These are phyloP conservation scores for Ypsolopha sequella DNA, from an alignment of 2,888 invertebrate genomes.

Conservation along the genomic window DNA sequence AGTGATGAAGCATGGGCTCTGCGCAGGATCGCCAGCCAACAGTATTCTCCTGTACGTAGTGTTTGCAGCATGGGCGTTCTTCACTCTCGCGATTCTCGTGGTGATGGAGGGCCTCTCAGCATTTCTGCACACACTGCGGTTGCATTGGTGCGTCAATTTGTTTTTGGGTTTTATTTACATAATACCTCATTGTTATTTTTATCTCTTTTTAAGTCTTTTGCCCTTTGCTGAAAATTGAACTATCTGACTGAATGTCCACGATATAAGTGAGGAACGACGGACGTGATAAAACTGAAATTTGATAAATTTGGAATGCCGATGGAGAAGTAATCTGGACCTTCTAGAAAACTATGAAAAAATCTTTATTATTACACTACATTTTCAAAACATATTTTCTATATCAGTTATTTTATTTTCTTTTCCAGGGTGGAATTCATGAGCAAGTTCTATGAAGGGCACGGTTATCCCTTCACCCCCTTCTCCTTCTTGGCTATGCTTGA, in stretches of 20 bases:
- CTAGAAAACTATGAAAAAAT: too few relatives aligned
- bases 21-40: constrained; percentile 30
- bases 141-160: constrained; percentile 78
- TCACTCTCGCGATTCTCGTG: constrained; percentile 86
- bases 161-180: too few relatives aligned
- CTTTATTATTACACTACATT: too few relatives aligned
- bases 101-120: constrained; percentile 94
- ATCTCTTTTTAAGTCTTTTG: too few relatives aligned
- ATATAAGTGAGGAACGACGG: too few relatives aligned
- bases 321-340: too few relatives aligned
- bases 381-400: too few relatives aligned
- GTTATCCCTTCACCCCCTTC: constrained; percentile 82
- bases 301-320: too few relatives aligned
- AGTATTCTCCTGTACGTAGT: constrained; percentile 70
- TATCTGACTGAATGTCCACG: too few relatives aligned
- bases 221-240: too few relatives aligned
- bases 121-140: constrained; percentile 88
- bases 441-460: constrained; percentile 87
- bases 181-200: too few relatives aligned
- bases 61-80: constrained; percentile 83
- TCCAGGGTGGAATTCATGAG: constrained; percentile 97
- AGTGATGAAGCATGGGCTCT: constrained; percentile 72
- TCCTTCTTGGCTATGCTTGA: constrained; percentile 75
- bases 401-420: constrained; percentile 20
- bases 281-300: not conserved